phyloP scores from a whole-genome alignment of 2,888 invertebrate genomes.

The Drosophila tripunctata region DNA sequence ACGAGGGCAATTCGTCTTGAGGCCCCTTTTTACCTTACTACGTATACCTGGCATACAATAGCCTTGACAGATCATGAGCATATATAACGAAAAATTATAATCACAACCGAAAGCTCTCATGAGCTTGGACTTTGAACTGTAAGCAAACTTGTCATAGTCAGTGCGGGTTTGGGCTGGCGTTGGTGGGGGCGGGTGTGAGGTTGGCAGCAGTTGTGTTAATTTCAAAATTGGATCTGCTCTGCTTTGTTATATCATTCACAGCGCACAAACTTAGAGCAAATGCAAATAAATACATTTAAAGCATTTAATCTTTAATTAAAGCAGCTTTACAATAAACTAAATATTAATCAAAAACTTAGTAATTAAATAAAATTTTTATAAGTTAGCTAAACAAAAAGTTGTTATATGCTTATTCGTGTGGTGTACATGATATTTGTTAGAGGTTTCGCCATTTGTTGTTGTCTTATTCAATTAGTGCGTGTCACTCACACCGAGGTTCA shows the following conservation, averaged over 20 bases:
- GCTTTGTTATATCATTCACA: constrained; percentile 35
- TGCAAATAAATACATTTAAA: neutral
- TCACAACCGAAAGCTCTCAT: constrained; percentile 12
- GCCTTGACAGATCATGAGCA: constrained; percentile 24
- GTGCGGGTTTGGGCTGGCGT: too few relatives aligned
- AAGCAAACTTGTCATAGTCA: constrained; percentile 37
- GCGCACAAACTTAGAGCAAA: neutral
- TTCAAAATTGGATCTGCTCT: constrained; percentile 12
- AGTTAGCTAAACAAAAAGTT: constrained; percentile 9
- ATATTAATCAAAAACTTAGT: neutral
- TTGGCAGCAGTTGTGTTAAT: constrained; percentile 25
- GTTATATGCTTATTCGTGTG: constrained; percentile 9
- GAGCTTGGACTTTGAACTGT: constrained; percentile 66
- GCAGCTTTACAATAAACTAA: neutral
- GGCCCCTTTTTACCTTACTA: neutral
- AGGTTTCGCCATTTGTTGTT: constrained; percentile 37
- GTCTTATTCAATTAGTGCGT: constrained; percentile 43
- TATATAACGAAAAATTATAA: constrained; percentile 1
- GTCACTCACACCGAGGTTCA: constrained; percentile 12
- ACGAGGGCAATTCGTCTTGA: constrained; percentile 2
- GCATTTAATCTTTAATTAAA: neutral
- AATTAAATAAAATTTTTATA: neutral
- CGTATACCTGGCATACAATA: too few relatives aligned
- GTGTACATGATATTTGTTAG: constrained; percentile 38
- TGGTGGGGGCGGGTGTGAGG: neutral